Evolutionary conservation across 2,888 invertebrate species (phyloP).

Genomic region (Exocentrus adspersus): DNA sequence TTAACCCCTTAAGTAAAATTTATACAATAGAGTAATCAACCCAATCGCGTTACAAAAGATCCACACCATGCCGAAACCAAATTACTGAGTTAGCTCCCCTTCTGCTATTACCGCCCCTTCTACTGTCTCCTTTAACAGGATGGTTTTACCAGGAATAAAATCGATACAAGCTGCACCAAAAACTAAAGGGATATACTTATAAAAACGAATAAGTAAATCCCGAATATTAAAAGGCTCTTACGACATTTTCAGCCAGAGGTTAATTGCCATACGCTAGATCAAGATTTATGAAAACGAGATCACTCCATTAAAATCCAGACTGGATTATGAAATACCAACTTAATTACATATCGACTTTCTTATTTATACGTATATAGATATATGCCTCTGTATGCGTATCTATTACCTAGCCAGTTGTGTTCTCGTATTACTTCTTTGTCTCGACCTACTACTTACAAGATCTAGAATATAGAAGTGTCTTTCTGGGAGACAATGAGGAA

Average conservation of each 20-base stretch:
- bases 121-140: too few species aligned
- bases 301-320: background rate
- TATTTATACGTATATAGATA: background rate
- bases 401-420: background rate
- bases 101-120: too few species aligned
- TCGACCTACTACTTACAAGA: too few species aligned
- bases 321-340: background rate
- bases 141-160: background rate
- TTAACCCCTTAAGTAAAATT: too few species aligned
- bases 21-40: too few species aligned
- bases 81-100: too few species aligned
- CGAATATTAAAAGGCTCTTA: background rate
- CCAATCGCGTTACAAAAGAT: too few species aligned
- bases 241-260: background rate
- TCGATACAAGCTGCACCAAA: background rate
- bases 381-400: background rate
- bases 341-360: background rate
- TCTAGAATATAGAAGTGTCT: background rate
- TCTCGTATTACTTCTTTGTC: background rate
- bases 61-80: too few species aligned
- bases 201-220: background rate
- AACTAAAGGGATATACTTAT: slow-evolving; percentile 7
- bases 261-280: background rate
- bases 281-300: background rate
- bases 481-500: background rate